These are phyloP conservation scores for Nesospiza acunhae DNA, from an alignment of 2,113 vertebrate genomes.

Conservation along the genomic window DNA sequence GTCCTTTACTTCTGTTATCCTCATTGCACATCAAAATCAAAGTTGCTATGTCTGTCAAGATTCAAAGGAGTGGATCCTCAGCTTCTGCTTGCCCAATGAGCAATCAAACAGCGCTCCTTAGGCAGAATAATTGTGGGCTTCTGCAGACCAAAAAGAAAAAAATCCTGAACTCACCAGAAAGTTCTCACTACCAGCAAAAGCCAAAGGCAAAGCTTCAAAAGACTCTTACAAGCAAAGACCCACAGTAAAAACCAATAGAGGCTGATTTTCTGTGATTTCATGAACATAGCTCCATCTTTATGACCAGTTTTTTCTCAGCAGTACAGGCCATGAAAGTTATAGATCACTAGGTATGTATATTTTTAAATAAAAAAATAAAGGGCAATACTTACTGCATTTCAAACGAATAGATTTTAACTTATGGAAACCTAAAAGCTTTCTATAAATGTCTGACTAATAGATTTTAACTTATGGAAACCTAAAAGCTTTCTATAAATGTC, in stretches of 20 bases:
- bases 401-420: conserved; percentile 65
- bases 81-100: not conserved
- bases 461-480: no score
- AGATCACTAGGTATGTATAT: not conserved
- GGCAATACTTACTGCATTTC: conserved; percentile 43
- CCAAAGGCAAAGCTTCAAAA: not conserved
- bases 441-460: conserved; percentile 45
- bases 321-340: not conserved
- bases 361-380: conserved; percentile 27
- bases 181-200: not conserved
- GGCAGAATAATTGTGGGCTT: not conserved
- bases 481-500: conserved; percentile 60
- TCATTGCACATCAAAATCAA: conserved; percentile 11
- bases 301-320: not conserved
- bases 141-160: not conserved
- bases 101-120: not conserved
- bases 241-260: not conserved
- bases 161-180: not conserved
- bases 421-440: conserved; percentile 63
- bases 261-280: not conserved
- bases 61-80: not conserved
- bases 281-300: not conserved
- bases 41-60: not conserved
- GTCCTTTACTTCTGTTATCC: not conserved
- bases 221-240: not conserved